These are phyloP conservation scores for Pyrrhura leucotis DNA, from an alignment of 2,797 vertebrate genomes.

Conservation along the genomic window DNA sequence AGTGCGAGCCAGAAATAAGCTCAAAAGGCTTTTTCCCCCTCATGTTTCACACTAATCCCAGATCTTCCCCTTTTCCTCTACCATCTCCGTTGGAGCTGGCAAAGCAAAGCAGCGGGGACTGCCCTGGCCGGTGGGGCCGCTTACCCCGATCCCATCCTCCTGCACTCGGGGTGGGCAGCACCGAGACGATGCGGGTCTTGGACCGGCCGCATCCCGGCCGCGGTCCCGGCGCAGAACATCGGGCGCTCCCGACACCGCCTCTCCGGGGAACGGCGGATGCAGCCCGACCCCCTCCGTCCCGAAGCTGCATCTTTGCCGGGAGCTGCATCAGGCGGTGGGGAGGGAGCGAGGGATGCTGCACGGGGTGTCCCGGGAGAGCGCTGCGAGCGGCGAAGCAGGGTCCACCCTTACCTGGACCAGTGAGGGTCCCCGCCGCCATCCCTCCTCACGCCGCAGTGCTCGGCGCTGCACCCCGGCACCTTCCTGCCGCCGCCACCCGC, in stretches of 20 bases:
- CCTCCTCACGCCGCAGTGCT: conserved; percentile 61
- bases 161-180: neutral
- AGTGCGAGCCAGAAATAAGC: neutral
- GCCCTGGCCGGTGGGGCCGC: neutral
- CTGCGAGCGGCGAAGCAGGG: neutral
- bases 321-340: neutral
- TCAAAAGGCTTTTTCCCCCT: rapidly evolving
- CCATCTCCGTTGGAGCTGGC: rapidly evolving
- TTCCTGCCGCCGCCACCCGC: neutral
- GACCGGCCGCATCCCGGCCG: no score
- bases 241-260: neutral
- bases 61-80: neutral
- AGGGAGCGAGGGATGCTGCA: neutral
- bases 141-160: neutral
- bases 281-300: neutral
- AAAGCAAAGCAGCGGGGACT: neutral
- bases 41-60: neutral
- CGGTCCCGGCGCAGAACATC: neutral
- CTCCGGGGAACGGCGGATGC: neutral
- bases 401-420: conserved; percentile 86
- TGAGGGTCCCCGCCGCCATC: conserved; percentile 75
- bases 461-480: neutral
- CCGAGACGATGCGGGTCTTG: neutral
- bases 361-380: neutral
- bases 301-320: neutral